Evolutionary conservation across 2,113 vertebrate species (phyloP), one percentile per base, ranked within the genome.

Genomic region (Gallinago undulata): DNA sequence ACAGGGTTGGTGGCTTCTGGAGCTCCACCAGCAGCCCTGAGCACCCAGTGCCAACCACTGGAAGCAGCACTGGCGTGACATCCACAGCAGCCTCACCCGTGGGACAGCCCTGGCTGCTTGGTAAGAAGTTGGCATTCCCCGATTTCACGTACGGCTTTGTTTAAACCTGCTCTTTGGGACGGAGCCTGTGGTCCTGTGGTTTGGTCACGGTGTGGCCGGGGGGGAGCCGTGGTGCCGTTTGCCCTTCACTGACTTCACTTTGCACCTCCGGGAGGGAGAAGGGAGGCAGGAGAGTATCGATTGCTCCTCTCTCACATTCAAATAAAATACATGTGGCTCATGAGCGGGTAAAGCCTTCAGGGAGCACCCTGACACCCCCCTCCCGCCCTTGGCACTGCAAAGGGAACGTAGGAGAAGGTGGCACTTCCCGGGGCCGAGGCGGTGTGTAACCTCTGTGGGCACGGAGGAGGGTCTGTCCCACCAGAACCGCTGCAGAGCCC

Each of bases 371-470:
- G 88, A 82, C 95, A 18, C 45, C 30, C 37, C 10, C 7, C 79
- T 70, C 76, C 87, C 73, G 78, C 64, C 13, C 1, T 3, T 15
- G 5, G 57, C 2, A 10, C 75, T 64, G 93, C 70, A 85, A 47
- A 60, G 2, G 1, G 69, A 41, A 23, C 1, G 2, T 11, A 2
- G 1, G 9, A 37, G 5, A 19, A 62, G 51, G 25, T 1, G 13
- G 73, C 37, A 11, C 27, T 47, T 51, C 24, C 74, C 86, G 33
- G 88, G 35, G 59, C 45, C 78, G 79, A 15, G 88, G 91, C 7
- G 11, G 73, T 88, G 90, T 4, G 0, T 13, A 6, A 37, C 35
- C 35, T 37, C 79, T 60, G 63, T 7, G 50, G 69, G 70, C 78
- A 30, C 1, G 1, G 74, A 73, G 69, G 48, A 63, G 28, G 35